Conservation (phyloP, 1,140 invertebrate species). For the Drosophila nannoptera region DNA sequence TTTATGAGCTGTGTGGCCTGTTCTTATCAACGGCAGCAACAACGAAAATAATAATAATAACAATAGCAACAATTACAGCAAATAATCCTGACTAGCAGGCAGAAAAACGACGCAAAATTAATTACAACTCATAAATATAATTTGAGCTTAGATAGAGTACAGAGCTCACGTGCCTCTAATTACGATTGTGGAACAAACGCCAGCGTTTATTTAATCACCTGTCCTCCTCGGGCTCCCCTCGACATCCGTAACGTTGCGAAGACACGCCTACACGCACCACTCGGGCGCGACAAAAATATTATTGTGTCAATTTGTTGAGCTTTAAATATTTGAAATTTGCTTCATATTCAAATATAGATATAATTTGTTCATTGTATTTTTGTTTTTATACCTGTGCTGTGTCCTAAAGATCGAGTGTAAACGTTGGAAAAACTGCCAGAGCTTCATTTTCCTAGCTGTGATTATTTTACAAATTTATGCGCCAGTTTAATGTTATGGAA, state of each 20-base stretch:
- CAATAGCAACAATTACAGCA: constrained; percentile 5
- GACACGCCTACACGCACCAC: not conserved
- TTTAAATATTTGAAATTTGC: constrained; percentile 7
- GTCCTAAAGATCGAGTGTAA: not conserved
- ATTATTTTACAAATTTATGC: constrained; percentile 77
- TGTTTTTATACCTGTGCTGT: not conserved
- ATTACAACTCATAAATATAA: constrained; percentile 64
- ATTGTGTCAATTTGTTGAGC: constrained; percentile 2
- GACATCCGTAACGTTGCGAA: not conserved
- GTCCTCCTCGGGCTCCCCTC: no score
- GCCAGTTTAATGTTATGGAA: constrained; percentile 78
- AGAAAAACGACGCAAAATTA: constrained; percentile 36
- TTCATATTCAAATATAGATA: not conserved
- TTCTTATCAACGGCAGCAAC: constrained; percentile 16
- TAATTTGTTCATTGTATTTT: not conserved
- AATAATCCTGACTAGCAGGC: constrained; percentile 27
- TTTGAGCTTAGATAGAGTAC: constrained; percentile 39
- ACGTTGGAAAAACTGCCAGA: constrained; percentile 59
- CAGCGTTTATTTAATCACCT: constrained; percentile 28
- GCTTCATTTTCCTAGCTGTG: constrained; percentile 69
- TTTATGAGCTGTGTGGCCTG: constrained; percentile 40
- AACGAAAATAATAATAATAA: constrained; percentile 15
- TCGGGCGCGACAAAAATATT: not conserved
- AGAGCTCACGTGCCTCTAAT: constrained; percentile 63
- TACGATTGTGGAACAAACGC: constrained; percentile 31